Evolutionary conservation across 2,888 invertebrate genomes (phyloP).

Genomic region (Himalopsyche japonica): DNA sequence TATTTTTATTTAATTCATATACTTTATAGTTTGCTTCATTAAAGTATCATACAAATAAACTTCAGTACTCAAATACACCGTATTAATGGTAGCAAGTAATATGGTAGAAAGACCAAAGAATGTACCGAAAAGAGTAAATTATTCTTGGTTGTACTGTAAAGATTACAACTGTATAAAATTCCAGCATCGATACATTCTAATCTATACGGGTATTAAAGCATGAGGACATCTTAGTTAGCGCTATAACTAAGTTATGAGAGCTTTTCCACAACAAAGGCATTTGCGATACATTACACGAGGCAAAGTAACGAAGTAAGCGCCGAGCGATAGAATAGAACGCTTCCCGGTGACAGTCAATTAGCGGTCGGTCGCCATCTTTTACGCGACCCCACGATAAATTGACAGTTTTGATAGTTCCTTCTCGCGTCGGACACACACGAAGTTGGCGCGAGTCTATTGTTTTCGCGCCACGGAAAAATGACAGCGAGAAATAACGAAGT

Average conservation of each 20-base stretch:
- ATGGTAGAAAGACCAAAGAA: no score
- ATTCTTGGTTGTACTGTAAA: no score
- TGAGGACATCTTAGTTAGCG: no score
- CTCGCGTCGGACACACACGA: conserved; percentile 16
- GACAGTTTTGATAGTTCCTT: background rate
- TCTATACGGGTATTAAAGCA: no score
- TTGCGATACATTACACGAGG: background rate
- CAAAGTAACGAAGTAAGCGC: background rate
- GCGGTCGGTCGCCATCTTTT: conserved; percentile 9
- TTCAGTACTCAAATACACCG: no score
- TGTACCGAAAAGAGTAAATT: no score
- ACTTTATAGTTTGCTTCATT: no score
- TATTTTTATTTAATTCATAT: no score
- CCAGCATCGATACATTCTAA: no score
- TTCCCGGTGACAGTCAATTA: conserved; percentile 16
- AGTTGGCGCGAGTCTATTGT: conserved; percentile 13
- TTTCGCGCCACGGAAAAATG: conserved; percentile 1
- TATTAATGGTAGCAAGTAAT: no score
- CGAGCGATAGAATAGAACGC: background rate
- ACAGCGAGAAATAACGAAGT: background rate
- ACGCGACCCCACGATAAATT: background rate
- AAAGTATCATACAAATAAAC: no score
- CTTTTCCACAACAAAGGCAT: background rate
- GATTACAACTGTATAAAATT: no score
- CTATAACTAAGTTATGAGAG: background rate